Evolutionary conservation across 1,140 invertebrate genomes (phyloP).

Genomic region (Atta colombica): DNA sequence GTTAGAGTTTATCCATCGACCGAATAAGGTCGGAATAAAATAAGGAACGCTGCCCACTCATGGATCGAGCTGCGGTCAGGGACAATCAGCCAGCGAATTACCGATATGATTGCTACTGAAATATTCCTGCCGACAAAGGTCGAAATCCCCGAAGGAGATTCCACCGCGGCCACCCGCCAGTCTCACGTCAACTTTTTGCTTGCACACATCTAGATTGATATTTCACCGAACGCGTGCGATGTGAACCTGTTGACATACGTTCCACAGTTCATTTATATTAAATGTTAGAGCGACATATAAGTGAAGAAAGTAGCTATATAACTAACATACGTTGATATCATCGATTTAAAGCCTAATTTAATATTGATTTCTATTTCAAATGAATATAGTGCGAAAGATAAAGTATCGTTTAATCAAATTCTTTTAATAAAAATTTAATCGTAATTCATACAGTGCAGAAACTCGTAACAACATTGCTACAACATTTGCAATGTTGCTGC

Average conservation of each 20-base stretch:
- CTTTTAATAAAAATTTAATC: not conserved
- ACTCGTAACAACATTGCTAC: too few species aligned
- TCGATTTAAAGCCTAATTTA: not conserved
- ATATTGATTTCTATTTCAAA: not conserved
- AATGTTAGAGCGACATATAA: not conserved
- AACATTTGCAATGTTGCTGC: too few species aligned
- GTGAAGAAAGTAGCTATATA: not conserved
- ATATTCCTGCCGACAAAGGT: constrained; percentile 85
- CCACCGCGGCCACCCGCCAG: constrained; percentile 9
- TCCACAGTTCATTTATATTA: not conserved
- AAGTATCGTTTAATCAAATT: not conserved
- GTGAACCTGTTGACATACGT: not conserved
- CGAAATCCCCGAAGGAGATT: constrained; percentile 37
- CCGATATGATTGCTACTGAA: constrained; percentile 87
- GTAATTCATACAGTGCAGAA: too few species aligned
- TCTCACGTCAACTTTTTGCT: constrained; percentile 15
- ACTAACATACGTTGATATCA: too few species aligned
- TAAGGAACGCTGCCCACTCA: constrained; percentile 80
- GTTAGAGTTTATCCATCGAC: constrained; percentile 85
- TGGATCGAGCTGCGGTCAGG: constrained; percentile 85
- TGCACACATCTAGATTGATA: constrained; percentile 35
- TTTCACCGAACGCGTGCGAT: not conserved
- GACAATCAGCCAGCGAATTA: constrained; percentile 86
- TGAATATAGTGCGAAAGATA: not conserved
- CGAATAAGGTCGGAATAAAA: constrained; percentile 86